These are phyloP conservation scores for Calliopum simillimum DNA, from an alignment of 2,888 invertebrate species.

Conservation along the genomic window DNA sequence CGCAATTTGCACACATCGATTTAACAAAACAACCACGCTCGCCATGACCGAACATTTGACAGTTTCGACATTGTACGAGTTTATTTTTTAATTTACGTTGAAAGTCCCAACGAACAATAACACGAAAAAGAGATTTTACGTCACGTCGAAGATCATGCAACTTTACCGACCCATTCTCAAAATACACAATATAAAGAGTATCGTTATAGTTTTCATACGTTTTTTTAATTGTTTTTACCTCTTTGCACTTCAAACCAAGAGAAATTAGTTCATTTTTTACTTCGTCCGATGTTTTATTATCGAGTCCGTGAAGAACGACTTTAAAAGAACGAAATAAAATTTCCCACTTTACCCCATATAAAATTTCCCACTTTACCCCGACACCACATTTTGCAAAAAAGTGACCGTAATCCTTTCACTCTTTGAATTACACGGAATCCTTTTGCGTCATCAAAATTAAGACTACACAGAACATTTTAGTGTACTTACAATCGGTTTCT, in stretches of 20 bases:
- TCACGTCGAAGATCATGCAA: constrained; percentile 29
- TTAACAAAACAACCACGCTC: constrained; percentile 36
- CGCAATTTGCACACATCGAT: constrained; percentile 36
- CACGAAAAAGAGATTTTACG: constrained; percentile 38
- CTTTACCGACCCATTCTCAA: constrained; percentile 31
- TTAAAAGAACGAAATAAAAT: constrained; percentile 38
- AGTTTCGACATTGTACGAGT: constrained; percentile 41
- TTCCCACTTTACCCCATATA: no score
- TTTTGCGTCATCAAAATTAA: no score
- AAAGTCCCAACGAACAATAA: constrained; percentile 35
- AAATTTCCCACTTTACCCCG: no score
- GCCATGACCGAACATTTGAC: constrained; percentile 41
- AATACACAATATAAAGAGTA: constrained; percentile 34
- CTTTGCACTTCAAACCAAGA: constrained; percentile 39
- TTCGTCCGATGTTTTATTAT: constrained; percentile 21
- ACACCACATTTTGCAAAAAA: no score
- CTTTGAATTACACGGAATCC: no score
- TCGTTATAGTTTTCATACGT: constrained; percentile 31
- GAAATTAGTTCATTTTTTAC: constrained; percentile 36
- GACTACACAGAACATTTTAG: no score
- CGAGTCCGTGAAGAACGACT: constrained; percentile 35
- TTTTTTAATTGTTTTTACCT: constrained; percentile 38
- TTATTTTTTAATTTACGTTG: constrained; percentile 40
- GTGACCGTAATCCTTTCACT: no score
- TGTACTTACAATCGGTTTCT: no score